Conservation (phyloP, 2,797 vertebrate species). For the Dryobates pubescens region DNA sequence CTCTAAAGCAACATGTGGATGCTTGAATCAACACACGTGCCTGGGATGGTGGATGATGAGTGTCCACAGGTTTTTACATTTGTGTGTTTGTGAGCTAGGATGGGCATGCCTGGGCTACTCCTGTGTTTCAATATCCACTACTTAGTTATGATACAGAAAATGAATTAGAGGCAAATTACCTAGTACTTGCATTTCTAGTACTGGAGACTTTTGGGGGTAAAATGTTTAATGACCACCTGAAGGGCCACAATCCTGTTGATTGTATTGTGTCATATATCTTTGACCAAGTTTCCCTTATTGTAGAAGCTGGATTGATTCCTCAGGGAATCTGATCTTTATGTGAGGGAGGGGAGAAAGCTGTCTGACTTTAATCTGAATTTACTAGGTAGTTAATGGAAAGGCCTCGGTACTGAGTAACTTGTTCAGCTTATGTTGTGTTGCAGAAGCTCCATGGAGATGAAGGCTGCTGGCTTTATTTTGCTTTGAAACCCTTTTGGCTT, state of each 20-base stretch:
- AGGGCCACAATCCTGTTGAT: not conserved
- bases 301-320: not conserved
- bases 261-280: not conserved
- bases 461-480: conserved; percentile 38
- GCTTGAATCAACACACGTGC: rapidly evolving
- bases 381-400: conserved; percentile 7
- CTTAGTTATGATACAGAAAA: not conserved
- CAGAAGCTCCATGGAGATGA: conserved; percentile 61
- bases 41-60: not conserved
- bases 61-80: not conserved
- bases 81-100: not conserved
- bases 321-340: not conserved
- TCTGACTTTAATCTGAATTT: conserved; percentile 30
- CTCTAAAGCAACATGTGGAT: not conserved
- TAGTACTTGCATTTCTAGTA: not conserved
- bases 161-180: not conserved
- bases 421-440: conserved; percentile 42
- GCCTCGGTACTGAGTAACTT: not conserved
- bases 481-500: conserved; percentile 3
- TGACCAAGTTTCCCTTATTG: conserved; percentile 1
- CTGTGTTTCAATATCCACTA: not conserved
- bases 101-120: not conserved
- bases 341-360: not conserved
- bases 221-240: not conserved
- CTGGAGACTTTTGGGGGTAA: not conserved